Conservation (phyloP, 2,113 vertebrate species). For the Oreochromis tanganicae region DNA sequence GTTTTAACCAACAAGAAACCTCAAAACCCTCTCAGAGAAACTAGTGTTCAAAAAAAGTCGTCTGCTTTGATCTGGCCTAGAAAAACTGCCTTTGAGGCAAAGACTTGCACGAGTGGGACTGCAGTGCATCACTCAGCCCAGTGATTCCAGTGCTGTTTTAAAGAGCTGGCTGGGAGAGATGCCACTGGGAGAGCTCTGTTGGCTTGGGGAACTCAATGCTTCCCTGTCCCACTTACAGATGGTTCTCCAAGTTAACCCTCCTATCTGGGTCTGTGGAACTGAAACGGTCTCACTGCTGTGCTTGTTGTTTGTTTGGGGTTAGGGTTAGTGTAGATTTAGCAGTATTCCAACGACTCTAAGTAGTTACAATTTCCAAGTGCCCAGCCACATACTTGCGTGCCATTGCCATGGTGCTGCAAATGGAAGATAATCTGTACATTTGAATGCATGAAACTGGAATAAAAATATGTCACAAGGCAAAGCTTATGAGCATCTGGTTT, state of each 20-base stretch:
- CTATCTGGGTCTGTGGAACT: slow-evolving; percentile 35
- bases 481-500: slow-evolving; percentile 21
- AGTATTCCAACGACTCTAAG: slow-evolving; percentile 34
- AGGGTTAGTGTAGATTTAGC: slow-evolving; percentile 16
- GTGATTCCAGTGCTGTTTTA: slow-evolving; percentile 20
- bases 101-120: slow-evolving; percentile 22
- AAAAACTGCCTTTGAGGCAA: slow-evolving; percentile 34
- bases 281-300: slow-evolving; percentile 31
- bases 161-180: slow-evolving; percentile 31
- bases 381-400: slow-evolving; percentile 12
- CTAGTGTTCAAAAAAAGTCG: slow-evolving; percentile 19
- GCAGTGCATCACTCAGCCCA: slow-evolving; percentile 16
- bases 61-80: slow-evolving; percentile 49
- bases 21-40: slow-evolving; percentile 39
- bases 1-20: slow-evolving; percentile 29
- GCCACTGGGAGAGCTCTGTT: slow-evolving; percentile 10
- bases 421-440: slow-evolving; percentile 23
- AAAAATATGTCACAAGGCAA: neutral
- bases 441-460: slow-evolving; percentile 29
- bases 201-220: slow-evolving; percentile 25
- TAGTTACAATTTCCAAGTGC: slow-evolving; percentile 45
- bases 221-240: slow-evolving; percentile 50
- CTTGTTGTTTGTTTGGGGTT: neutral
- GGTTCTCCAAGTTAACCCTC: neutral
- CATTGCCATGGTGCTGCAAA: slow-evolving; percentile 37